Base-by-base conservation (phyloP, 1,140 invertebrate genomes). In the Chymomyza costata region DNA sequence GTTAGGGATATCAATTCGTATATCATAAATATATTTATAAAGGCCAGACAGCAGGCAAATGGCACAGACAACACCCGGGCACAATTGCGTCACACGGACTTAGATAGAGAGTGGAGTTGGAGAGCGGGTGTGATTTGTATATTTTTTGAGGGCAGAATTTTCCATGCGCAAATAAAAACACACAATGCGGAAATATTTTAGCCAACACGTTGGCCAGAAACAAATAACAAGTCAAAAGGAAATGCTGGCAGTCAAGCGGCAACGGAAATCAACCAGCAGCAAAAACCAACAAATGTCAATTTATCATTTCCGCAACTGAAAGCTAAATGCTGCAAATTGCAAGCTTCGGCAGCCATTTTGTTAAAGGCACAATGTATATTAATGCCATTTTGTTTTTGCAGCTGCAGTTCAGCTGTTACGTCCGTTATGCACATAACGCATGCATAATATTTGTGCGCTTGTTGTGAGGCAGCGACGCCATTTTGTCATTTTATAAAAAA, bases 151-250 rank as follows among this genome's bases (percentile, higher is more conserved):
- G 21, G 8, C 3, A 25, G 8, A 25, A 25, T 3, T 25, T 25
- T 5, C 21, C 21, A 25, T 25, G 21, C 3, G 21, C 8, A 25
- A 25, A 25, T 8, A 25, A 25, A 25, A 25, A 25, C 21, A 25
- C 38, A 62, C 49, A 48, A 38, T 47, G 39, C 32, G 63, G 58
- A 59, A 63, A 41, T 25, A 19, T 35, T 49, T 37, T n/a, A 64
- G 52, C 55, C 48, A 51, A 59, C 44, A n/a, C n/a, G n/a, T n/a
- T n/a, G n/a, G n/a, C n/a, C n/a, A n/a, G 53, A 14, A 40, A 52
- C 61, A 62, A 67, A 60, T 60, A 60, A 60, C n/a, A n/a, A n/a
- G n/a, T n/a, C n/a, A n/a, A n/a, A n/a, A 51, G 67, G 67, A 71
- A 51, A 62, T 61, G 40, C 53, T 28, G 21, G 6, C 34, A 39